Base-by-base conservation (phyloP, 2,113 vertebrate genomes). In the Synodontis membranacea region DNA sequence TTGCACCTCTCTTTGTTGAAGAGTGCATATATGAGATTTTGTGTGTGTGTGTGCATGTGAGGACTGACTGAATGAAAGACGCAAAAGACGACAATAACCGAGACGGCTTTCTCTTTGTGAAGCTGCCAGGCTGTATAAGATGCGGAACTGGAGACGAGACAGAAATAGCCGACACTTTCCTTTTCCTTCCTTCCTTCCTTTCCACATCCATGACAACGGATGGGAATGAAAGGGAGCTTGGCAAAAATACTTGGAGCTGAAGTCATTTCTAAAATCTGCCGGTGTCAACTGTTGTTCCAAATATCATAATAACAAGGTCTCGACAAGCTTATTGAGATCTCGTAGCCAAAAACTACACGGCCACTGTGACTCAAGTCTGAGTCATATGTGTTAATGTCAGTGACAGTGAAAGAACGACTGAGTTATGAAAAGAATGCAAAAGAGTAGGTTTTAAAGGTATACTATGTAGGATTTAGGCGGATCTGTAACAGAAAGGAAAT, bases 91-190 rank as follows among this genome's bases (percentile, higher is more conserved):
- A 70, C 46, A 70, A 54, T 50, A 80, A 80, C 66, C 12, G 62
- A 54, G 15, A 68, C 70, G 84, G 80, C 34, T 25, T 52, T 54
- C 72, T 60, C 86, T 87, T 85, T 89, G 80, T 87, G 68, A 79
- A 72, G 52, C 74, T 89, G 88, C 80, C 84, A 89, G 83, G 37
- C 80, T 78, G 31, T 60, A 68, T 83, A 87, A 83, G 72, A 83
- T 37, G 56, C 42, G 25, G 50, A 87, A 46, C 88, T 86, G 28
- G 81, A 86, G 88, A 87, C 15, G 52, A 72, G 84, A 83, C 86
- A 82, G 46, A 89, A 86, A 89, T 85, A 87, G 83, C 78, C 46
- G 4, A 48, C 6, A 9, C 62, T 70, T 62, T 56, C 79, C 23
- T 72, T 72, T 64, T 39, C 10, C 52, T 79, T 78, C 28, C 80